These are phyloP conservation scores for Clamator glandarius DNA, from an alignment of 2,797 vertebrate genomes.

Conservation along the genomic window DNA sequence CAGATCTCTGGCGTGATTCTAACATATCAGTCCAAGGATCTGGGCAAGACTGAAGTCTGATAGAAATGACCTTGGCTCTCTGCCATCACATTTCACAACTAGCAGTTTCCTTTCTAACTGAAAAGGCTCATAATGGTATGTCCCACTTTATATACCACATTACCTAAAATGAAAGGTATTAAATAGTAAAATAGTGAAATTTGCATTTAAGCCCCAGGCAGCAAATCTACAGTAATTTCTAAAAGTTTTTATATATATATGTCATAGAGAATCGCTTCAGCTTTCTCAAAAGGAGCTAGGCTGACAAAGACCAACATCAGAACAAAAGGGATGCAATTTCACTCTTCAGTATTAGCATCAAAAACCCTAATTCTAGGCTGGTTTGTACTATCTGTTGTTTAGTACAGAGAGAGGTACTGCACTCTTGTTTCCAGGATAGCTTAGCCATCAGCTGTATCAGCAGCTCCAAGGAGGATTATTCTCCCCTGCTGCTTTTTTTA, in stretches of 20 bases:
- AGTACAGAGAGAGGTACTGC: neutral
- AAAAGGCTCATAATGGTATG: neutral
- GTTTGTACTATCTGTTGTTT: slow-evolving; percentile 8
- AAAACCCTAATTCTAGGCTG: neutral
- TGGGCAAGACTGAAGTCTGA: slow-evolving; percentile 21
- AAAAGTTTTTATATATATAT: neutral
- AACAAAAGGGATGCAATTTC: neutral
- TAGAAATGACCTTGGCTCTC: slow-evolving; percentile 36
- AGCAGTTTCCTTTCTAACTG: slow-evolving; percentile 1
- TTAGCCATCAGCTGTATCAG: slow-evolving; percentile 52
- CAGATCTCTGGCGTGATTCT: neutral
- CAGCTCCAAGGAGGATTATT: slow-evolving; percentile 46
- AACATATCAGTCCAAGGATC: slow-evolving; percentile 13
- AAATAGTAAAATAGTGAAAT: slow-evolving; percentile 45
- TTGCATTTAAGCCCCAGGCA: slow-evolving; percentile 36
- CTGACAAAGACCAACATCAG: neutral
- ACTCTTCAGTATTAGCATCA: neutral
- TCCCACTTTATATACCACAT: neutral
- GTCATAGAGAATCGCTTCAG: neutral
- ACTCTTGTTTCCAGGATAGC: slow-evolving; percentile 1
- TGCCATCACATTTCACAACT: neutral
- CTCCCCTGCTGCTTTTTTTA: slow-evolving; percentile 55
- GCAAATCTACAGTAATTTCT: neutral
- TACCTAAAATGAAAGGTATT: slow-evolving; percentile 36
- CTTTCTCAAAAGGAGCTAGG: neutral